Conservation (phyloP, 2,888 invertebrate species). For the Acrocyrtus sp. region DNA sequence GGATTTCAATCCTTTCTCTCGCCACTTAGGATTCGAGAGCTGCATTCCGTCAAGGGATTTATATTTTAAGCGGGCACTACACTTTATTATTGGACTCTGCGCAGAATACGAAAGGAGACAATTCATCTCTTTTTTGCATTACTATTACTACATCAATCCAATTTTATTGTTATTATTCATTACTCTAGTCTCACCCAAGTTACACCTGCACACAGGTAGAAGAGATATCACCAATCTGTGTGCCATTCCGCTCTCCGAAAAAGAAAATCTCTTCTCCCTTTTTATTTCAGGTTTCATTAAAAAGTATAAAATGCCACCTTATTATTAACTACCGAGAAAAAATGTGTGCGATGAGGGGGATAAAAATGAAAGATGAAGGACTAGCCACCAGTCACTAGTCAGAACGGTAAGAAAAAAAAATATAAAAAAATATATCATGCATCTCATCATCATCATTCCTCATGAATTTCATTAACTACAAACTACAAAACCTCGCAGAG, state of each 20-base stretch:
- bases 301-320: slow-evolving; percentile 45
- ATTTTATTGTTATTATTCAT: slow-evolving; percentile 39
- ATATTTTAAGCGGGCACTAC: too few relatives aligned
- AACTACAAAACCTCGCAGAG: too few relatives aligned
- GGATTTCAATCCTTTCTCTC: too few relatives aligned
- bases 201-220: slow-evolving; percentile 33
- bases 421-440: slow-evolving; percentile 34
- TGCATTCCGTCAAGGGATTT: not conserved
- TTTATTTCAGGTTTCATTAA: slow-evolving; percentile 47
- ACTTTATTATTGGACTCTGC: too few relatives aligned
- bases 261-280: too few relatives aligned
- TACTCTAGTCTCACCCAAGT: slow-evolving; percentile 44
- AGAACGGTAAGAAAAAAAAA: slow-evolving; percentile 10
- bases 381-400: too few relatives aligned
- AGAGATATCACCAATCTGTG: slow-evolving; percentile 4
- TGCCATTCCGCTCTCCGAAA: slow-evolving; percentile 9
- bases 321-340: slow-evolving; percentile 31
- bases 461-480: slow-evolving; percentile 51
- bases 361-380: slow-evolving; percentile 47
- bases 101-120: too few relatives aligned
- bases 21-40: not conserved
- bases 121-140: not conserved
- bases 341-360: slow-evolving; percentile 8
- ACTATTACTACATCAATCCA: too few relatives aligned
- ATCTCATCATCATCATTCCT: slow-evolving; percentile 46